Base-by-base conservation (phyloP, 2,113 vertebrate species). In the Theropithecus gelada region DNA sequence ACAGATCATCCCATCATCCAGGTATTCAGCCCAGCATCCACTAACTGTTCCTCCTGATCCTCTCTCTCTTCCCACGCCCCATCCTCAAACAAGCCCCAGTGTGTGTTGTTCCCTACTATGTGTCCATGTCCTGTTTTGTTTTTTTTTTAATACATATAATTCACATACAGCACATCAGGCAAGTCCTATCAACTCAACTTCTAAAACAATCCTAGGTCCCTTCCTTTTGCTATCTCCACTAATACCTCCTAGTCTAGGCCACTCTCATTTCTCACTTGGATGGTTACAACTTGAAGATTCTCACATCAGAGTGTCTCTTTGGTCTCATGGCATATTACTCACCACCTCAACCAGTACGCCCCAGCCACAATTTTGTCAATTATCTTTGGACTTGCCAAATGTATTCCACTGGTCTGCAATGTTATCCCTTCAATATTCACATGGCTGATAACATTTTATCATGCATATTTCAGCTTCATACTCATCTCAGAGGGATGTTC, bases 371-470 rank as follows among this genome's bases (percentile, higher is more conserved):
- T 50, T 6, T 16, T 48, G 40, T 68, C 52, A 76, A 70, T 75
- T 76, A n/a, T 38, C 14, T 9, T 88, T 27, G 68, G 7, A 70
- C 66, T 59, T 79, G 84, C 27, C 10, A 18, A 55, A 43, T 25
- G 87, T 76, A 43, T 73, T 48, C 9, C 6, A 81, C 17, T 68
- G n/a, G 61, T 25, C 57, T 89, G 17, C 12, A 25, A 5, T 57
- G 23, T 38, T 43, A 9, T 25, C 0, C 3, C 2, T 3, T 11
- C 6, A 16, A 1, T 55, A 75, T 5, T 66, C 32, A 57, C 8
- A 10, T 48, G 0, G 0, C 13, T 40, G 43, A 12, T 75, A 43
- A 4, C 17, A 38, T 84, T 81, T 55, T 59, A 10, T 75, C n/a
- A 61, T 32, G 18, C 18, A 50, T 30, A 88, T 45, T 17, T 76